These are phyloP conservation scores for Aproaerema taeniolella DNA, from an alignment of 2,888 invertebrate species.

Conservation along the genomic window DNA sequence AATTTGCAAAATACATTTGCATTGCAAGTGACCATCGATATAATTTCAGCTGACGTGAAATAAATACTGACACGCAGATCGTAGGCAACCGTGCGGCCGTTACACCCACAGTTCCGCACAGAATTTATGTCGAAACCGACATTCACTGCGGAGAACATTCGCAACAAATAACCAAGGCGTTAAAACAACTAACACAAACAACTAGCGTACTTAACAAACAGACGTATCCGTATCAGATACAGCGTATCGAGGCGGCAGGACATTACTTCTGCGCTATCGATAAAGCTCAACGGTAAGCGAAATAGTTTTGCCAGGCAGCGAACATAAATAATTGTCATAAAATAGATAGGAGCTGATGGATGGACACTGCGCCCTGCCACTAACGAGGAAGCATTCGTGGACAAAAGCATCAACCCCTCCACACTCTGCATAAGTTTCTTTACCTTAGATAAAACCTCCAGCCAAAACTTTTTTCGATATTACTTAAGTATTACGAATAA, in stretches of 20 bases:
- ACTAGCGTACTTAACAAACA: conserved; percentile 75
- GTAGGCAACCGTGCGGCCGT: conserved; percentile 60
- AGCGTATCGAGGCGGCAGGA: conserved; percentile 68
- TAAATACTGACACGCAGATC: conserved; percentile 54
- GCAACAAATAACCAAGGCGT: conserved; percentile 73
- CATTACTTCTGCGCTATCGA: conserved; percentile 75
- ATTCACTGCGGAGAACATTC: conserved; percentile 65
- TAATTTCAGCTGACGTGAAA: conserved; percentile 55
- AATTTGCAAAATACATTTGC: no score
- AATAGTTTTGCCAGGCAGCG: conserved; percentile 67
- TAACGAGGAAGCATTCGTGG: conserved; percentile 56
- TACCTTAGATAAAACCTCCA: conserved; percentile 12
- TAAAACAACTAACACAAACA: conserved; percentile 71
- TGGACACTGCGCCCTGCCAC: conserved; percentile 42
- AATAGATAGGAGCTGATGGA: conserved; percentile 71
- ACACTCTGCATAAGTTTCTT: conserved; percentile 15
- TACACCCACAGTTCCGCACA: conserved; percentile 72
- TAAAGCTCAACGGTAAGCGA: conserved; percentile 75
- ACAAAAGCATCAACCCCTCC: conserved; percentile 31
- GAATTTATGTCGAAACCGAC: conserved; percentile 74
- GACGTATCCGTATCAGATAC: conserved; percentile 75
- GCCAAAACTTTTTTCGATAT: conserved; percentile 16
- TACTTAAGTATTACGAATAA: conserved; percentile 35
- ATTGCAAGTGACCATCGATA: conserved; percentile 48
- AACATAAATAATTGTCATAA: conserved; percentile 77